phyloP scores from a whole-genome alignment of 1,140 invertebrate genomes.

The Ceratosolen fusciceps region DNA sequence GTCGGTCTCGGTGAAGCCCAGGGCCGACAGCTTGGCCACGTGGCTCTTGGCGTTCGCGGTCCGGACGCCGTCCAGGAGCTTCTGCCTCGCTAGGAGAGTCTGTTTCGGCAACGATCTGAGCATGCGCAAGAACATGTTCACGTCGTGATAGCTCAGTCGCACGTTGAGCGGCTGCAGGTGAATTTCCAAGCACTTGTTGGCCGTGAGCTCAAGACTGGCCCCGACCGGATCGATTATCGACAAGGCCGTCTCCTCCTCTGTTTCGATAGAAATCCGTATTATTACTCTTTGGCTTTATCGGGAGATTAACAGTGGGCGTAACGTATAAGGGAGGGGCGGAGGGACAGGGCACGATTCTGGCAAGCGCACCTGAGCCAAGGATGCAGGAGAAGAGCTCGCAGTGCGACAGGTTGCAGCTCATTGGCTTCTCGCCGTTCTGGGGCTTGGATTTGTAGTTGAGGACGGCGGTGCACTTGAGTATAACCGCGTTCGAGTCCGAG shows the following conservation, averaged over 20 bases:
- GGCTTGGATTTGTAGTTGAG: slow-evolving; percentile 81
- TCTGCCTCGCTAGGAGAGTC: slow-evolving; percentile 75
- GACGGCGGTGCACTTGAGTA: slow-evolving; percentile 92
- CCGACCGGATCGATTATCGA: slow-evolving; percentile 97
- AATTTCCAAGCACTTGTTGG: slow-evolving; percentile 64
- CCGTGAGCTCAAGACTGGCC: slow-evolving; percentile 80
- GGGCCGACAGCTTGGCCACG: slow-evolving; percentile 75
- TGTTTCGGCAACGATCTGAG: slow-evolving; percentile 88
- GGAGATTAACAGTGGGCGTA: too few relatives aligned
- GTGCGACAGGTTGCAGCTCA: slow-evolving; percentile 90
- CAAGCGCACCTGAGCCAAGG: slow-evolving; percentile 76
- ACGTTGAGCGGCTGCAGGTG: slow-evolving; percentile 80
- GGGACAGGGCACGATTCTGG: too few relatives aligned
- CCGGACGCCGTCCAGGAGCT: slow-evolving; percentile 50
- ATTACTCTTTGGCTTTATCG: too few relatives aligned
- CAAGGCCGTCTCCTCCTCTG: slow-evolving; percentile 92
- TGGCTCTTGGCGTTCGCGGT: slow-evolving; percentile 68
- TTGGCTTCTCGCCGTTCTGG: slow-evolving; percentile 79
- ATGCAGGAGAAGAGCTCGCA: slow-evolving; percentile 96
- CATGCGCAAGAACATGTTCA: slow-evolving; percentile 92
- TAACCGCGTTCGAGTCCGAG: slow-evolving; percentile 93
- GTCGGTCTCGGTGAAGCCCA: slow-evolving; percentile 82
- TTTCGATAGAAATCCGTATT: not conserved
- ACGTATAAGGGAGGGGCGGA: too few relatives aligned
- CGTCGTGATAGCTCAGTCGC: slow-evolving; percentile 93